These are phyloP conservation scores for Zapornia atra DNA, from an alignment of 2,113 vertebrate genomes.

Conservation along the genomic window DNA sequence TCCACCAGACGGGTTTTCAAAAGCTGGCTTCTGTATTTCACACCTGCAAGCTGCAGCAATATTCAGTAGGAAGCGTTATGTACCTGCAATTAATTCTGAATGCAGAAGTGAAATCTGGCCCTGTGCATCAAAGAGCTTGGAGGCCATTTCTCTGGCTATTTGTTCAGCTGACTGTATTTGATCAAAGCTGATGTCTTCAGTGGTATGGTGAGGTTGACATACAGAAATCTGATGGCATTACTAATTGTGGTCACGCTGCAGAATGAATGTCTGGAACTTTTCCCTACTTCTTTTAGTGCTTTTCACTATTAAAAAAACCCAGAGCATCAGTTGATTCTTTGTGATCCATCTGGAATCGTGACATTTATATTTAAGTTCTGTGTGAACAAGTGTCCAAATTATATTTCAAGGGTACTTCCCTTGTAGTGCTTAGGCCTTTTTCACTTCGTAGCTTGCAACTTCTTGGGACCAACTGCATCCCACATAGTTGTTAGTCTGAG, in stretches of 20 bases:
- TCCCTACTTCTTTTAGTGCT: neutral
- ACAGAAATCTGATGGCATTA: neutral
- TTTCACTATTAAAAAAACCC: neutral
- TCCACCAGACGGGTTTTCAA: neutral
- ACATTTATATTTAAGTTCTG: neutral
- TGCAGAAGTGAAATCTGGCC: conserved; percentile 31
- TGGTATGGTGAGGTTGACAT: neutral
- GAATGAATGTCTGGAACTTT: neutral
- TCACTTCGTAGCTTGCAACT: neutral
- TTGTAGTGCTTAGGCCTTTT: neutral
- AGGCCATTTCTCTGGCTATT: conserved; percentile 23
- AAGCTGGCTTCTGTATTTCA: conserved; percentile 56
- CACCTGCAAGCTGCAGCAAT: conserved; percentile 57
- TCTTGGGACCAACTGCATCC: neutral
- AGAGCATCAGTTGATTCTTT: neutral
- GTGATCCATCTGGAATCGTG: neutral
- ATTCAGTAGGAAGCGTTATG: conserved; percentile 22
- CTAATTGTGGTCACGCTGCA: neutral
- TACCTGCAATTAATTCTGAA: conserved; percentile 24
- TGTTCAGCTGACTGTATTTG: conserved; percentile 62
- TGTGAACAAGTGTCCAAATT: neutral
- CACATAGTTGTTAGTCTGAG: neutral
- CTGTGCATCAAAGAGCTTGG: neutral
- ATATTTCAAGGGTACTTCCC: neutral
- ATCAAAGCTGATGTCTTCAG: conserved; percentile 4